Evolutionary conservation across 2,888 invertebrate species (phyloP).

Genomic region (Petrolisthes cinctipes): DNA sequence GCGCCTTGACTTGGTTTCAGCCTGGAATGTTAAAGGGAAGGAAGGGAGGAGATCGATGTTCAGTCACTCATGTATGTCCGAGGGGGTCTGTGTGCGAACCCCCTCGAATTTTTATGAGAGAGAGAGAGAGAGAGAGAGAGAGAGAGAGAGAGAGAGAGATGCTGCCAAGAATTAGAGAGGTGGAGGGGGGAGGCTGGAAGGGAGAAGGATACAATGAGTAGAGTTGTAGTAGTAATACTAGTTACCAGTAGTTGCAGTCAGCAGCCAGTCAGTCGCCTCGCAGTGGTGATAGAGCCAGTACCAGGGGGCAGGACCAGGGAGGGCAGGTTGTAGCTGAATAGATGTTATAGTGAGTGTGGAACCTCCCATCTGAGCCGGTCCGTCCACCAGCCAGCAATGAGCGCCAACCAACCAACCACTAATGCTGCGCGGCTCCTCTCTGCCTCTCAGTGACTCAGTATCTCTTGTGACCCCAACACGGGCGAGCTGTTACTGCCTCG

Average conservation of each 20-base stretch:
- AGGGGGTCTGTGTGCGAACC: neutral
- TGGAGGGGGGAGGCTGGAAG: neutral
- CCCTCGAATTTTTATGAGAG: neutral
- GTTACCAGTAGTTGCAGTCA: no score
- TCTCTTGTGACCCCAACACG: neutral
- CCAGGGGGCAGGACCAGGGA: no score
- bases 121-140: conserved; percentile 17
- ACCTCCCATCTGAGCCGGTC: no score
- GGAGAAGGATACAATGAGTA: no score
- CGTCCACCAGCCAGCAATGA: no score
- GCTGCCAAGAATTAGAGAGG: neutral
- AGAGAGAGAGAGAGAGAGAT: neutral
- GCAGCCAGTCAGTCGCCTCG: no score
- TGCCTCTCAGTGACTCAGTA: neutral
- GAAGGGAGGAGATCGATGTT: neutral
- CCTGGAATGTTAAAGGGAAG: neutral
- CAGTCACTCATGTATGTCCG: neutral
- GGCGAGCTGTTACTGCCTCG: neutral
- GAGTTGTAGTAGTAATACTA: no score
- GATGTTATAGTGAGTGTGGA: no score
- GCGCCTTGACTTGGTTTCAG: no score
- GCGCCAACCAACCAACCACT: no score
- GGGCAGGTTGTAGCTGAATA: no score
- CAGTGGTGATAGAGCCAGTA: no score
- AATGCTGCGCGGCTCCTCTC: neutral